Evolutionary conservation across 2,113 vertebrate species (phyloP).

Genomic region (Ondatra zibethicus): DNA sequence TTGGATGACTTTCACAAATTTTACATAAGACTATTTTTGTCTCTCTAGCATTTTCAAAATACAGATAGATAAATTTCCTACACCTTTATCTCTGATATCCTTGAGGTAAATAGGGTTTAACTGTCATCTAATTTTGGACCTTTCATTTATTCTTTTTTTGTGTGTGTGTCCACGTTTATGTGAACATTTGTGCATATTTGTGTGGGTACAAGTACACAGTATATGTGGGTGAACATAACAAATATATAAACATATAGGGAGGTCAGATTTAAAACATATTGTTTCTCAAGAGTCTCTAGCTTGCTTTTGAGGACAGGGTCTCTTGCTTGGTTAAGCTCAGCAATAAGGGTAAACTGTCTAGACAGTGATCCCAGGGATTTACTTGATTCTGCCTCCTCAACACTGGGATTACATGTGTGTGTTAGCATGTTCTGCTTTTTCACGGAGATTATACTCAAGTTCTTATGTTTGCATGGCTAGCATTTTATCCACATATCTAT

Average conservation of each 20-base stretch:
- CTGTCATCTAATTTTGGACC: not conserved
- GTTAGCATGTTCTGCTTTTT: not conserved
- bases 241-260: not conserved
- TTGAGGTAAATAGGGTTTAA: not conserved
- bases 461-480: not conserved
- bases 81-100: not conserved
- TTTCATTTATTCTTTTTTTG: not conserved
- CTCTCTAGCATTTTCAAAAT: not conserved
- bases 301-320: not conserved
- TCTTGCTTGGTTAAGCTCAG: not conserved
- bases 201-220: not conserved
- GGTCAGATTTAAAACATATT: not conserved
- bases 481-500: not conserved
- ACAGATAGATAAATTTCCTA: not conserved
- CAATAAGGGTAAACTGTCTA: not conserved
- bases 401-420: not conserved
- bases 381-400: not conserved
- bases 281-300: not conserved
- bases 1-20: not conserved
- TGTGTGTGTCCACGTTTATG: not conserved
- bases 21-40: not conserved
- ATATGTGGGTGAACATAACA: not conserved
- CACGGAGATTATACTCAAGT: not conserved
- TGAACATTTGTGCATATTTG: not conserved
- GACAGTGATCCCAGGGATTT: rapidly evolving